These are phyloP conservation scores for Gobiocypris rarus DNA, from an alignment of 2,113 vertebrate species.

Conservation along the genomic window DNA sequence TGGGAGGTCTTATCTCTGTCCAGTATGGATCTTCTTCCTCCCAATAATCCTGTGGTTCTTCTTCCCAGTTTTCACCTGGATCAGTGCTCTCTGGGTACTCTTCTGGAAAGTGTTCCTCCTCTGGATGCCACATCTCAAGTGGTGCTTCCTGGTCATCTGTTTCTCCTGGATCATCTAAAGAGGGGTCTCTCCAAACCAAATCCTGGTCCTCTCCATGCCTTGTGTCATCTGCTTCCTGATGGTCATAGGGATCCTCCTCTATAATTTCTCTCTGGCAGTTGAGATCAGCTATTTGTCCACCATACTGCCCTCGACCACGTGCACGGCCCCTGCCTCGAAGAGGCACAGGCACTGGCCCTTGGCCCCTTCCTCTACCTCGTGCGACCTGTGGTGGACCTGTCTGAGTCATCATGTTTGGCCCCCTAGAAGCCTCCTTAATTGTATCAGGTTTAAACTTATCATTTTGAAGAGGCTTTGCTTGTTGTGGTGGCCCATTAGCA, in stretches of 20 bases:
- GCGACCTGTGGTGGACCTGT: constrained; percentile 37
- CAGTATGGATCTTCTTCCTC: constrained; percentile 82
- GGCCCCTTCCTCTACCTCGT: constrained; percentile 69
- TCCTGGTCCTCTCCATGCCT: constrained; percentile 62
- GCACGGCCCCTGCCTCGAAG: constrained; percentile 63
- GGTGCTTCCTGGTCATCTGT: constrained; percentile 58
- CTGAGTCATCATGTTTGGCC: constrained; percentile 58
- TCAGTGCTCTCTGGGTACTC: constrained; percentile 70
- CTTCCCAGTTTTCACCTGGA: constrained; percentile 86
- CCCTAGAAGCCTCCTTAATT: constrained; percentile 62
- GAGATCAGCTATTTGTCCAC: constrained; percentile 55
- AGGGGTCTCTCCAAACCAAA: constrained; percentile 68
- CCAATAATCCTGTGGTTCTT: constrained; percentile 80
- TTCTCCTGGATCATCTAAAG: constrained; percentile 73
- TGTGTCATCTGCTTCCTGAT: constrained; percentile 68
- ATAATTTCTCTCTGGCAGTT: constrained; percentile 52
- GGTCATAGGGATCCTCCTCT: constrained; percentile 65
- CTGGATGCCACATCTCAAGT: constrained; percentile 77
- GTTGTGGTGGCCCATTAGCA: constrained; percentile 44
- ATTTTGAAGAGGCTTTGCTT: constrained; percentile 73
- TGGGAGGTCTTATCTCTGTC: constrained; percentile 81
- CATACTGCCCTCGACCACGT: constrained; percentile 61
- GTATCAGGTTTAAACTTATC: constrained; percentile 73
- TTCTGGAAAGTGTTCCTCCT: constrained; percentile 78
- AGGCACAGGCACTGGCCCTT: constrained; percentile 54